phyloP scores from a whole-genome alignment of 2,888 invertebrate genomes.

The Acanthosepion lycidas region DNA sequence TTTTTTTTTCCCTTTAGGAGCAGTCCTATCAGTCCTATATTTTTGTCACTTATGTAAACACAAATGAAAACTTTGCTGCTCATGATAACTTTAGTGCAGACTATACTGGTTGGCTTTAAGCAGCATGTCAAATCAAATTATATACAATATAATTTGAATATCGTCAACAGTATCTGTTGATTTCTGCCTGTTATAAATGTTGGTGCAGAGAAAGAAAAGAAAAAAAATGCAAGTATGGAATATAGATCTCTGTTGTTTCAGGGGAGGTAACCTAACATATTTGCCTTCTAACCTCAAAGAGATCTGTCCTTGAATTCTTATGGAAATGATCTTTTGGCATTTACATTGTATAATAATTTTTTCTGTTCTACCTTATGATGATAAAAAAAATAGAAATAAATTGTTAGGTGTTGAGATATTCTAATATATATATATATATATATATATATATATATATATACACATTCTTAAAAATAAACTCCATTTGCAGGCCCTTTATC shows the following conservation, averaged over 20 bases:
- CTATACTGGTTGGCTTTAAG: slow-evolving; percentile 2
- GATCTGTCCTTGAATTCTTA: not conserved
- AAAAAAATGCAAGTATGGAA: not conserved
- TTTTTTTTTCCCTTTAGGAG: not conserved
- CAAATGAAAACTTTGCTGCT: not conserved
- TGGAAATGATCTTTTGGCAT: not conserved
- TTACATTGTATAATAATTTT: not conserved
- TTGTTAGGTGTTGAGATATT: not conserved
- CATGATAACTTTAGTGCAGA: slow-evolving; percentile 14
- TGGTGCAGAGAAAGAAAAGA: not conserved
- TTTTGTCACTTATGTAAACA: not conserved
- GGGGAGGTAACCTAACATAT: not conserved
- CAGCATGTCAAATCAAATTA: not conserved
- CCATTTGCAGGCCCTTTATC: not conserved
- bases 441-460: not conserved
- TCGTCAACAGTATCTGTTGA: not conserved
- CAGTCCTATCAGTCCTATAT: slow-evolving; percentile 17
- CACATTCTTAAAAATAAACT: not conserved
- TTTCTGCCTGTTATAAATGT: not conserved
- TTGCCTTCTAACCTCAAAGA: not conserved
- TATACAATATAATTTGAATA: not conserved
- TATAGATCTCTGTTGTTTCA: not conserved
- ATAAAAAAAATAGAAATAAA: not conserved
- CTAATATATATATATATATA: not conserved
- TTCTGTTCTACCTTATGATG: not conserved